Evolutionary conservation across 2,797 vertebrate genomes (phyloP), one percentile per base, ranked within the genome.

Genomic region (Dicrostonyx torquatus): DNA sequence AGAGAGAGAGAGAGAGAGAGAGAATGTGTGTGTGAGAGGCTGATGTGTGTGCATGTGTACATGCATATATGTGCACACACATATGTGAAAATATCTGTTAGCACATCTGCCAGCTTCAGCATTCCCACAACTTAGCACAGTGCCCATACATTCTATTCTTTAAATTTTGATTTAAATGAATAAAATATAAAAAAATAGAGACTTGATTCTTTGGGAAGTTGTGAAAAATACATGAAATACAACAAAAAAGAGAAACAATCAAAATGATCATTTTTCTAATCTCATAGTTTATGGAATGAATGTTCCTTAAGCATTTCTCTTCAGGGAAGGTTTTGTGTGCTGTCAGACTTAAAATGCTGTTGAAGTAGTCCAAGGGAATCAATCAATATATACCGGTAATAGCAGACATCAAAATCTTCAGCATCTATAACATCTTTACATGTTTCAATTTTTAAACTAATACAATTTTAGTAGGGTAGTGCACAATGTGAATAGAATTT

Each of bases 401-500:
- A 92, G 77, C n/a, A 83, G 53, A 68, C 45, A 92, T 91, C 86
- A 89, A 77, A 96, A 70, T 79, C 82, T 83, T 93, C 64, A 95
- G 40, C 62, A 86, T 86, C 45, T 90, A 6, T 88, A 78, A 29
- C 60, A 79, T 94, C 75, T 85, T 73, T 89, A 91, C 40, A 48
- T 86, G 37, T 83, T 96, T 45, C 91, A 89, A 79, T 91, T 96
- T 96, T 91, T 82, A 91, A 96, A 70, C 40, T 79, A 76, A 85
- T 87, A 76, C 2, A 89, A 58, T 13, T 66, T 95, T 83, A 48
- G 29, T 85, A 90, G 58, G 29, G 26, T 64, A 95, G n/a, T 40
- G 26, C 12, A 75, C 20, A 68, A 55, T 90, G 50, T 73, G 45
- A 84, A 83, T 1, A 66, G 31, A 95, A 94, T 95, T 96, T 66